phyloP scores from a whole-genome alignment of 1,140 invertebrate genomes.

The Ectropis grisescens region DNA sequence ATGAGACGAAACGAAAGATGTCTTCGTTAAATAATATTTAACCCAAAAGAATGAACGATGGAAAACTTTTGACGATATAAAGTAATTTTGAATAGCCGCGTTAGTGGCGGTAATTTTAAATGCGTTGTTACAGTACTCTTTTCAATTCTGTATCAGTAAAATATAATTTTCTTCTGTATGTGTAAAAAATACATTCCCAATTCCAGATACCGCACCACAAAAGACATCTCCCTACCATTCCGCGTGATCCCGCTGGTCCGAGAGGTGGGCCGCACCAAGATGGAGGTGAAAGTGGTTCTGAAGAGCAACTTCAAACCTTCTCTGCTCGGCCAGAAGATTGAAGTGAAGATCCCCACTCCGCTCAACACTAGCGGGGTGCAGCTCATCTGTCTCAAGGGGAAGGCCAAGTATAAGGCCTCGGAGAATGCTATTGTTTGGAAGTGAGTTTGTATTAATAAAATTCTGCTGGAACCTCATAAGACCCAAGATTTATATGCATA shows the following conservation, averaged over 20 bases:
- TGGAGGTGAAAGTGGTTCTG: constrained; percentile 99
- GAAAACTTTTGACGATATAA: too few species aligned
- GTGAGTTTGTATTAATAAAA: constrained; percentile 75
- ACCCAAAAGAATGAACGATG: too few species aligned
- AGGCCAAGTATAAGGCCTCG: constrained; percentile 99
- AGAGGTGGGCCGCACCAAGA: constrained; percentile 98
- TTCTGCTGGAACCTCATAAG: too few species aligned
- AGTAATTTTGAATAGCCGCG: too few species aligned
- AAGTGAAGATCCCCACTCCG: constrained; percentile 98
- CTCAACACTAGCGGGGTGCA: constrained; percentile 99
- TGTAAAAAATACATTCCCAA: too few species aligned
- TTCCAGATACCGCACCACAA: constrained; percentile 99
- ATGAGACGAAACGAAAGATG: too few species aligned
- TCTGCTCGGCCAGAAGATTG: constrained; percentile 98
- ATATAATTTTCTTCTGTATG: too few species aligned
- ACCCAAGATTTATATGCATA: too few species aligned
- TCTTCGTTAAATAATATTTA: too few species aligned
- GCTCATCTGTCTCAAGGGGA: constrained; percentile 98
- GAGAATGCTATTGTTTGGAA: constrained; percentile 99
- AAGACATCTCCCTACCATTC: constrained; percentile 99
- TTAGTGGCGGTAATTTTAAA: too few species aligned
- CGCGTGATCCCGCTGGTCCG: constrained; percentile 98
- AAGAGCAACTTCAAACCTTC: constrained; percentile 99
- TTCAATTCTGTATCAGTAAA: too few species aligned
- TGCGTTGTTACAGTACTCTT: too few species aligned